These are phyloP conservation scores for Bhutanitis thaidina DNA, from an alignment of 2,888 invertebrate genomes.

Conservation along the genomic window DNA sequence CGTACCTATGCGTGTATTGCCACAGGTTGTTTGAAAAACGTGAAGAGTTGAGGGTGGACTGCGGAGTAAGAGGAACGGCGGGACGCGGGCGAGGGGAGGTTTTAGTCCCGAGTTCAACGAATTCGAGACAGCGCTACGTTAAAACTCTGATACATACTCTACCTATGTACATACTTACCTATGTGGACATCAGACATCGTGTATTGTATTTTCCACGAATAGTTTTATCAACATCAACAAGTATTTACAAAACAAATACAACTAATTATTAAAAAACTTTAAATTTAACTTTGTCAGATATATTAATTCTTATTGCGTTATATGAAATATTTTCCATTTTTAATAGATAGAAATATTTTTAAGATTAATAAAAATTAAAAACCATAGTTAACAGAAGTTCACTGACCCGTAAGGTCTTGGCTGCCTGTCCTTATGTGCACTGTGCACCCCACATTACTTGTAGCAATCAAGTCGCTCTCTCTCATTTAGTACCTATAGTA, in stretches of 20 bases:
- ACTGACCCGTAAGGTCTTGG: background rate
- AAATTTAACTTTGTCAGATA: too few relatives aligned
- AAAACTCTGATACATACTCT: too few relatives aligned
- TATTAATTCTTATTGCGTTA: too few relatives aligned
- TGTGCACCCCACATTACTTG: background rate
- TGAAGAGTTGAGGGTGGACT: constrained; percentile 47
- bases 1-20: constrained; percentile 25
- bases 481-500: background rate
- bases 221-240: too few relatives aligned
- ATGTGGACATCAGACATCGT: too few relatives aligned
- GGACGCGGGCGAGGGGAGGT: constrained; percentile 7
- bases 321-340: too few relatives aligned
- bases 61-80: constrained; percentile 21
- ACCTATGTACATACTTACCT: too few relatives aligned
- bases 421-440: background rate
- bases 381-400: background rate
- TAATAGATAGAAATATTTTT: too few relatives aligned
- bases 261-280: too few relatives aligned
- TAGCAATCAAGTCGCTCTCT: background rate
- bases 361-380: too few relatives aligned
- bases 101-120: constrained; percentile 49
- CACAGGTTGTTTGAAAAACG: constrained; percentile 45
- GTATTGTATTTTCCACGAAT: too few relatives aligned
- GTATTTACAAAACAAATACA: too few relatives aligned
- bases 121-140: constrained; percentile 28